phyloP scores from a whole-genome alignment of 2,797 vertebrate genomes.

The Amblyopsis hoosieri region DNA sequence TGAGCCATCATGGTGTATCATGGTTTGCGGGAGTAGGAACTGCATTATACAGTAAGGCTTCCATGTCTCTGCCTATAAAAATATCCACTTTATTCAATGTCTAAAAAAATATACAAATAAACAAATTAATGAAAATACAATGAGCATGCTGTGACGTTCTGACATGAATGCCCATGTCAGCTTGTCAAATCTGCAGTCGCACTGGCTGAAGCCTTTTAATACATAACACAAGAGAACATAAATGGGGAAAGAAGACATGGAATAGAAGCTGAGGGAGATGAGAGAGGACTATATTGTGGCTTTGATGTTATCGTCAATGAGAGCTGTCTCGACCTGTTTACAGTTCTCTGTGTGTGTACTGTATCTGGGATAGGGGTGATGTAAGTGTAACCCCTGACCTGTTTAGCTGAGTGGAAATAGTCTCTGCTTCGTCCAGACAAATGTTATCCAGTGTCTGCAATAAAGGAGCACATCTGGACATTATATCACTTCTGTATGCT shows the following conservation, averaged over 20 bases:
- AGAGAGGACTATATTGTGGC: neutral
- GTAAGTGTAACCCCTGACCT: neutral
- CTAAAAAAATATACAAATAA: too few relatives aligned
- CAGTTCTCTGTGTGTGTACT: slow-evolving; percentile 5
- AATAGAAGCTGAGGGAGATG: neutral
- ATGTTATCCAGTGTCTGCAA: too few relatives aligned
- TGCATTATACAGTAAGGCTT: neutral
- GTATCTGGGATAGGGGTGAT: neutral
- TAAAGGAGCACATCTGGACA: too few relatives aligned
- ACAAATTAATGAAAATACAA: too few relatives aligned
- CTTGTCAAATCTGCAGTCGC: neutral
- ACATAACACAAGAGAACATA: neutral
- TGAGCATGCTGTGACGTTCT: neutral
- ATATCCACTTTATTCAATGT: neutral
- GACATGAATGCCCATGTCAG: slow-evolving; percentile 10
- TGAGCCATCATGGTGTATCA: neutral
- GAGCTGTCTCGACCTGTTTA: slow-evolving; percentile 4
- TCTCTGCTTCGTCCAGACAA: too few relatives aligned
- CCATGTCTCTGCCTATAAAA: neutral
- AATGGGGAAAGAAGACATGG: neutral
- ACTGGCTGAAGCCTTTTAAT: slow-evolving; percentile 14
- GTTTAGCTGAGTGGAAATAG: neutral
- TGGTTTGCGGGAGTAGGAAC: neutral
- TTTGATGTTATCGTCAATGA: slow-evolving; percentile 1
- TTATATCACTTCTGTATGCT: too few relatives aligned